Evolutionary conservation across 2,113 vertebrate genomes (phyloP).

Genomic region (Mastomys natalensis): DNA sequence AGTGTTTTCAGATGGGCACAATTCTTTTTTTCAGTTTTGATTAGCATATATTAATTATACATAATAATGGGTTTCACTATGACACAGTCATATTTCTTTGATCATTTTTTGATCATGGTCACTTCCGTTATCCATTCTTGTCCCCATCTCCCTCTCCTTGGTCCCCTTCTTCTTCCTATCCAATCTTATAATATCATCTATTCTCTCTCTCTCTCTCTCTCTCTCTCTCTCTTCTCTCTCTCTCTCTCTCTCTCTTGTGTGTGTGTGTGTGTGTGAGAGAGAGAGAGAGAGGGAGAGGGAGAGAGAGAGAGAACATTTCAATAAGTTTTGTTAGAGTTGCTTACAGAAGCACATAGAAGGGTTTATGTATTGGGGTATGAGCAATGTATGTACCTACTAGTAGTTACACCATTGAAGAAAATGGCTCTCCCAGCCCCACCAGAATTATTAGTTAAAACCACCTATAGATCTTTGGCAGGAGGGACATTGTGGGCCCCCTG

Average conservation of each 20-base stretch:
- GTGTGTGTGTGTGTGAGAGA: neutral
- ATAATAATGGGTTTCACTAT: neutral
- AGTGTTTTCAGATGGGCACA: neutral
- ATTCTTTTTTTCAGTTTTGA: neutral
- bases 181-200: neutral
- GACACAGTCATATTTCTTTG: neutral
- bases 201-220: neutral
- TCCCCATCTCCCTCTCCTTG: neutral
- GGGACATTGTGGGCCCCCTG: neutral
- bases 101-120: neutral
- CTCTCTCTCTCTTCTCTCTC: neutral
- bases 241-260: neutral
- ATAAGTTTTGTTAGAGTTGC: neutral
- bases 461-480: neutral
- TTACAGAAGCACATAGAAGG: neutral
- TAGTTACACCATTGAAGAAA: neutral
- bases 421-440: neutral
- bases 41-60: slow-evolving; percentile 8
- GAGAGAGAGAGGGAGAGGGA: neutral
- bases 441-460: neutral
- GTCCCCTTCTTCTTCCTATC: neutral
- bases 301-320: neutral
- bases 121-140: neutral
- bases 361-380: too few relatives aligned
- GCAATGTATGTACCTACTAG: neutral